Evolutionary conservation across 2,113 vertebrate species (phyloP), one percentile per base, ranked within the genome.

Genomic region (Geococcyx californianus): DNA sequence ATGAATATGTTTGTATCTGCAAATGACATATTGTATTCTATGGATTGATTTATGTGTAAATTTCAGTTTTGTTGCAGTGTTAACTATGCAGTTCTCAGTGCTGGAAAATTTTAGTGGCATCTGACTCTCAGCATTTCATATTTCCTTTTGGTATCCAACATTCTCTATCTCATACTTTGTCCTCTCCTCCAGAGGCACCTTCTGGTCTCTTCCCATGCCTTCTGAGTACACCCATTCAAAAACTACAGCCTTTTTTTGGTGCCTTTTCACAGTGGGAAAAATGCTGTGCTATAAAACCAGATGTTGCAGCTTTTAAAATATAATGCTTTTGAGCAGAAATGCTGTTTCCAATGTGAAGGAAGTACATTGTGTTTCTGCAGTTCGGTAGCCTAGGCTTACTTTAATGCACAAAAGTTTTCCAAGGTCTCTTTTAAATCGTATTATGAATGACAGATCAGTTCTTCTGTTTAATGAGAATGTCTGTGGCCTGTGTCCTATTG

Each of bases 161-260:
- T 73, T 23, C 69, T 63, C 13, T 3, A 7, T 38, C n/a, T 87
- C 0, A 0, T 26, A 9, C 3, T 74, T 74, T 10, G 23, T 45
- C 44, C 24, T 36, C 8, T 78, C 34, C 31, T 73, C 44, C 14
- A 36, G 18, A 77, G 31, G 10, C 3, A 2, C 19, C 66, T 89
- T 82, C 34, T 72, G 64, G 7, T 56, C 34, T 68, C 26, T 75
- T 9, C 7, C 10, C 10, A 8, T 2, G 3, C 17, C 13, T 66
- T 16, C 18, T n/a, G 14, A 73, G 6, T 66, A 69, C n/a, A n/a
- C 31, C 6, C 16, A 77, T 60, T 77, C 29, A 47, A 70, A 78
- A 45, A 34, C 14, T 66, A 8, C 33, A 59, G 15, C 14, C 19
- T 4, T n/a, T 75, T 6, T 34, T 51, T 56, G 10, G 11, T 67